Evolutionary conservation across 2,797 vertebrate species (phyloP), one percentile per base, ranked within the genome.

Genomic region (Trematomus bernacchii): DNA sequence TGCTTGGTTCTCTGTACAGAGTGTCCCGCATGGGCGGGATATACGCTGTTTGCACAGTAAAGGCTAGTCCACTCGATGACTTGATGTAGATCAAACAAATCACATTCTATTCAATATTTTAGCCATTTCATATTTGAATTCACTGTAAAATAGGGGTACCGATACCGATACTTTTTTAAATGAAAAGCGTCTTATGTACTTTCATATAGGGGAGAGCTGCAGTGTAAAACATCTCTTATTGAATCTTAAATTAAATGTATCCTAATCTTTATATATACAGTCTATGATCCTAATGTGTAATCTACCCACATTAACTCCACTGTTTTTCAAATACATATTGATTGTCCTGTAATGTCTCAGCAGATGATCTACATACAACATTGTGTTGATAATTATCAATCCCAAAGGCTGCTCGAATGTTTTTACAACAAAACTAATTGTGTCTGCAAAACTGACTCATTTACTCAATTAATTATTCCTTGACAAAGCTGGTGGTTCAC

Each of bases 11-110:
- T 0, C 0, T 0, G 3, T 1, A 5, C 4, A 0, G 48, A 3
- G 44, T 47, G 51, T 71, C 18, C 71, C 71, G 62, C 16, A 1
- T 3, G 78, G 76, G 89, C 77, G 90, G 89, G 0, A 14, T 19
- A 15, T 0, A 19, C 3, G 6, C 4, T 27, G 10, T 33, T 46
- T 8, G 9, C 2, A 13, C 18, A 6, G 37, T 4, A 4, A 23
- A 46, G 6, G 0, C 1, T 23, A 13, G 21, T 9, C 14, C 12
- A n/a, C n/a, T n/a, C n/a, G n/a, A n/a, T n/a, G n/a, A n/a, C n/a
- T n/a, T n/a, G n/a, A n/a, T n/a, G n/a, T n/a, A n/a, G n/a, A n/a
- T n/a, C n/a, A n/a, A n/a, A n/a, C n/a, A n/a, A n/a, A n/a, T n/a
- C n/a, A n/a, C n/a, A n/a, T n/a, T n/a, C n/a, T n/a, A n/a, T n/a